Conservation (phyloP, 2,113 vertebrate genomes). For the crab-eating macaque (Macaca fascicularis) region DNA sequence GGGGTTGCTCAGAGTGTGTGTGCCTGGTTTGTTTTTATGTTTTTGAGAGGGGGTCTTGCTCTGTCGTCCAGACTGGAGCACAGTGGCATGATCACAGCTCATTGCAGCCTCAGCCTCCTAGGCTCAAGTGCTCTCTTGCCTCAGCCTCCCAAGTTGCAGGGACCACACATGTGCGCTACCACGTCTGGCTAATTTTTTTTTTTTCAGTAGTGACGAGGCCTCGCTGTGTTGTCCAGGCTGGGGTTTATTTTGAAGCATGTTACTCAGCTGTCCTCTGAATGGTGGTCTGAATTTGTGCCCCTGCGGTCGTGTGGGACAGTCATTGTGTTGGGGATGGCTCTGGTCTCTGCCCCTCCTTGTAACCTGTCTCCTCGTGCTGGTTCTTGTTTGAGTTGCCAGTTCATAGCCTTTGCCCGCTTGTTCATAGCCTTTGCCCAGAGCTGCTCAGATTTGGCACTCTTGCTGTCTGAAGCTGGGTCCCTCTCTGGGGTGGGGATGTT, state of each 20-base stretch:
- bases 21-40: neutral
- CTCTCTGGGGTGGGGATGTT: neutral
- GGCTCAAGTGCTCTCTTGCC: no score
- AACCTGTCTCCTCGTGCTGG: neutral
- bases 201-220: neutral
- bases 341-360: neutral
- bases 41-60: neutral
- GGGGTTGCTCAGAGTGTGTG: neutral
- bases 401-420: neutral
- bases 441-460: neutral
- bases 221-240: neutral
- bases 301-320: no score
- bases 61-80: neutral
- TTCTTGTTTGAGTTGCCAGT: neutral
- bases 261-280: neutral
- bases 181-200: neutral
- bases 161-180: no score
- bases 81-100: neutral
- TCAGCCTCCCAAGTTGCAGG: neutral
- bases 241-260: neutral
- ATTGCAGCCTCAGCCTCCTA: neutral
- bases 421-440: neutral
- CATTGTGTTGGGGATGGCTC: neutral
- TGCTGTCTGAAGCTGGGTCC: neutral
- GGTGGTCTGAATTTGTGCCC: neutral